Evolutionary conservation across 1,140 invertebrate species (phyloP).

Genomic region (Antheraea mylitta): DNA sequence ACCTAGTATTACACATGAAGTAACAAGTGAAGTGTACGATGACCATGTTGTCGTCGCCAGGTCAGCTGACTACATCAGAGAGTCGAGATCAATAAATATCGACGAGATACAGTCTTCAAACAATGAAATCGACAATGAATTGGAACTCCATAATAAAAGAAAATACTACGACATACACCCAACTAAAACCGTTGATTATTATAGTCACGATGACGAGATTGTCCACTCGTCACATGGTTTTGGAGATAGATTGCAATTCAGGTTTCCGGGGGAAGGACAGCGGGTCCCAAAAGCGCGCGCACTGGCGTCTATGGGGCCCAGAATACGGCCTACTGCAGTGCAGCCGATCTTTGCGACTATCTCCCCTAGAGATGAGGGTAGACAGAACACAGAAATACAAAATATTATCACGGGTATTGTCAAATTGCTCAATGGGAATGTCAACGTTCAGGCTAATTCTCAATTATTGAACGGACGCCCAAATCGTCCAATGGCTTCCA

Average conservation of each 20-base stretch:
- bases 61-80: slow-evolving; percentile 63
- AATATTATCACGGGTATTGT: slow-evolving; percentile 95
- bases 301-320: slow-evolving; percentile 83
- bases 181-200: slow-evolving; percentile 62
- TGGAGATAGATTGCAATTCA: slow-evolving; percentile 63
- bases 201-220: slow-evolving; percentile 51
- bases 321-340: slow-evolving; percentile 74
- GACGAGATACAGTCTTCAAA: slow-evolving; percentile 64
- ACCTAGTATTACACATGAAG: slow-evolving; percentile 47
- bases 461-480: slow-evolving; percentile 77
- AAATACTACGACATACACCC: slow-evolving; percentile 73
- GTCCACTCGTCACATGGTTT: slow-evolving; percentile 57
- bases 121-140: slow-evolving; percentile 70
- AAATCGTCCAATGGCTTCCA: slow-evolving; percentile 80
- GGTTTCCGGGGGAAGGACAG: slow-evolving; percentile 84
- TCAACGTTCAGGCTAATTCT: slow-evolving; percentile 88
- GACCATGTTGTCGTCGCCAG: slow-evolving; percentile 55
- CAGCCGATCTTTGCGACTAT: slow-evolving; percentile 71
- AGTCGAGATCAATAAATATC: slow-evolving; percentile 62
- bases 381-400: slow-evolving; percentile 89
- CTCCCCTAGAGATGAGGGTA: slow-evolving; percentile 61
- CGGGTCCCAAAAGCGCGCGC: slow-evolving; percentile 84
- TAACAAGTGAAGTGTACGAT: slow-evolving; percentile 38
- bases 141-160: slow-evolving; percentile 69
- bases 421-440: slow-evolving; percentile 92